A percentile compares a stretch with the other conserved stretches of the same genome.
phyloP scores from a whole-genome alignment of 92 coral and sea anemone species.

The Parazoanthus swiftii region DNA sequence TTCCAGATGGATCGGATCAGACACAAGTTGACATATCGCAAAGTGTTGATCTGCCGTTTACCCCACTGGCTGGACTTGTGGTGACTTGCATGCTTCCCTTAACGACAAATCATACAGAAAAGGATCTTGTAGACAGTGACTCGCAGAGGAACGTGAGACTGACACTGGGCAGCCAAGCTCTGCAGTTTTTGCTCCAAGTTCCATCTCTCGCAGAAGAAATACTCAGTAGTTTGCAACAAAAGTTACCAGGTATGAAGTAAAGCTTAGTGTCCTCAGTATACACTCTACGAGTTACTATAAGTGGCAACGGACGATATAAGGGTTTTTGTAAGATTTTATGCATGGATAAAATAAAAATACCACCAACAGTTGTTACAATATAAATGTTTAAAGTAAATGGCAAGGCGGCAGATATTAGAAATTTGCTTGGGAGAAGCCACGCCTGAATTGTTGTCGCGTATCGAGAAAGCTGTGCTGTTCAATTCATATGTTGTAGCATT shows the following conservation, averaged over 20 bases:
- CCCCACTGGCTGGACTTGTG: not conserved
- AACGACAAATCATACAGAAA: not conserved
- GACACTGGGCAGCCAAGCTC: conserved; percentile 12
- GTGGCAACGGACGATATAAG: not conserved
- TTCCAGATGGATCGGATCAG: not conserved
- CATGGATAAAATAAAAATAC: too few relatives aligned
- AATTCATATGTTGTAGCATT: too few relatives aligned
- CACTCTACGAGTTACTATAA: not conserved
- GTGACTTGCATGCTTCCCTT: conserved; percentile 1
- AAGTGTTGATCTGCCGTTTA: conserved; percentile 4
- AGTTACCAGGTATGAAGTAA: not conserved
- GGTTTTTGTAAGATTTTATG: not conserved
- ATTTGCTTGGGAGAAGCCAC: too few relatives aligned
- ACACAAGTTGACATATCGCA: not conserved
- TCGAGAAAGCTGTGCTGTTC: too few relatives aligned
- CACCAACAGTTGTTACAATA: too few relatives aligned
- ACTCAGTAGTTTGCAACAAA: not conserved
- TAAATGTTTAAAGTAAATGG: too few relatives aligned
- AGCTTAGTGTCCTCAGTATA: not conserved
- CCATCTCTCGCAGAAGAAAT: conserved; percentile 12
- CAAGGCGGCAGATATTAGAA: too few relatives aligned
- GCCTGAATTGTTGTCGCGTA: too few relatives aligned
- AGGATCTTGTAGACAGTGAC: not conserved
- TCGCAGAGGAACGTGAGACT: not conserved
- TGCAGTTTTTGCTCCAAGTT: conserved; percentile 2